These are phyloP conservation scores for Petaurus breviceps DNA, from an alignment of 2,113 vertebrate genomes.

Conservation along the genomic window DNA sequence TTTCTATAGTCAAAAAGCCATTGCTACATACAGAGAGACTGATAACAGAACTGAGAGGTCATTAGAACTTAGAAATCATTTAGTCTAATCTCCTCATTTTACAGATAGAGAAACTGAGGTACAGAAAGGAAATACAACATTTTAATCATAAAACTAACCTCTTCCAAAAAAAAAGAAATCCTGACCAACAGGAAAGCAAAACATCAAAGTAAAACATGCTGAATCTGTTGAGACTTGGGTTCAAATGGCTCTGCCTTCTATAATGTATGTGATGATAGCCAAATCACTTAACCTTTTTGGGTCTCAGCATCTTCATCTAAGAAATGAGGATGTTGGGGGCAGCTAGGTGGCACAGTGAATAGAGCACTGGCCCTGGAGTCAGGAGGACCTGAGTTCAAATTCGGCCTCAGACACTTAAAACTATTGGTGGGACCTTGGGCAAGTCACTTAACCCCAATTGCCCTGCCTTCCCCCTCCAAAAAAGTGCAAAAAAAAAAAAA, in stretches of 20 bases:
- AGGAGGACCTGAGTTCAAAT: too few relatives aligned
- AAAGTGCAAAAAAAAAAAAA: too few relatives aligned
- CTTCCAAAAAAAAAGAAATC: conserved; percentile 15
- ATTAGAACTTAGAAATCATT: conserved; percentile 18
- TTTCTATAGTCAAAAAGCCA: conserved; percentile 27
- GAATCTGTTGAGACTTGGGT: not conserved
- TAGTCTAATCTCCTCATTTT: conserved; percentile 10
- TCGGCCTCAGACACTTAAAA: too few relatives aligned
- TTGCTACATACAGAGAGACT: not conserved
- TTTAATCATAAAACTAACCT: conserved; percentile 17
- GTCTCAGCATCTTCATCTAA: not conserved
- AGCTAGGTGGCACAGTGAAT: too few relatives aligned
- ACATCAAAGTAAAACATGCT: not conserved
- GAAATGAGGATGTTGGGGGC: not conserved
- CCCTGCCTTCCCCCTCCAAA: too few relatives aligned
- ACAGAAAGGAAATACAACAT: not conserved
- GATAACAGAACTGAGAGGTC: not conserved
- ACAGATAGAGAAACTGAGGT: not conserved
- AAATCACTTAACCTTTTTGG: not conserved
- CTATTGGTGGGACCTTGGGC: too few relatives aligned
- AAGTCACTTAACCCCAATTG: too few relatives aligned
- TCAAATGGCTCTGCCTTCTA: not conserved
- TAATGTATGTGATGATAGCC: not conserved
- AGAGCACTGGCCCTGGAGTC: too few relatives aligned
- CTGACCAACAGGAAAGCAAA: not conserved